A percentile compares a stretch with the other conserved stretches of the same genome.
These are phyloP conservation scores for Hippasteria phrygiana DNA, from an alignment of 53 echinoderm and acorn worm genomes.

Conservation along the genomic window DNA sequence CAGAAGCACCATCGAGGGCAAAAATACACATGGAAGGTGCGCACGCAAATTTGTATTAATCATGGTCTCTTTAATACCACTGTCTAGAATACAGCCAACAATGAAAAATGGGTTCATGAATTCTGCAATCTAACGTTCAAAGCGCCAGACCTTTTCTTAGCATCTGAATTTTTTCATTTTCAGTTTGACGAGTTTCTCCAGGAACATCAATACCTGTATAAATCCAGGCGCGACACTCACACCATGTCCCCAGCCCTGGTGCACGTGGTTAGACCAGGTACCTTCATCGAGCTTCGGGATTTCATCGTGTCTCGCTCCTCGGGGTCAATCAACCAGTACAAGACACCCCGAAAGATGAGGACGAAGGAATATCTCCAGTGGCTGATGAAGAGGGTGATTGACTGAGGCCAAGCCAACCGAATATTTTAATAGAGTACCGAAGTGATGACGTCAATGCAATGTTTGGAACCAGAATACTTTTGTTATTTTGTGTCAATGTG, in stretches of 20 bases:
- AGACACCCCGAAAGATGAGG: constrained; percentile 68
- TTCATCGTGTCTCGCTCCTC: constrained; percentile 40
- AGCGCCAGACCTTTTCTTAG: not conserved
- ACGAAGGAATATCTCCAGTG: constrained; percentile 20
- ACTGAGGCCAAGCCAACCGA: no score
- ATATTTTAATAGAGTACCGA: no score
- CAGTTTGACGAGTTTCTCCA: constrained; percentile 43
- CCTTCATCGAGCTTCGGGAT: constrained; percentile 62
- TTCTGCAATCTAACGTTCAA: no score
- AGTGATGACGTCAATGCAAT: no score
- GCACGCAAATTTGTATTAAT: no score
- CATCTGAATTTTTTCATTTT: not conserved
- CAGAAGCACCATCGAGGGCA: no score
- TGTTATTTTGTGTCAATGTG: no score
- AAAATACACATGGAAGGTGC: no score
- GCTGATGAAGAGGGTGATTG: constrained; percentile 45
- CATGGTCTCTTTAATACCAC: no score
- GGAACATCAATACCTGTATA: constrained; percentile 2
- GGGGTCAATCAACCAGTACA: constrained; percentile 62
- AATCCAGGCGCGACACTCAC: constrained; percentile 1
- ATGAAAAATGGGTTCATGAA: no score
- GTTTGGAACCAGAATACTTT: no score
- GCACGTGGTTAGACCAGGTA: constrained; percentile 60
- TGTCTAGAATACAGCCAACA: no score
- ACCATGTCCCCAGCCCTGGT: constrained; percentile 44